Evolutionary conservation across 2,113 vertebrate genomes (phyloP), one percentile per base, ranked within the genome.

Genomic region (Notarius lentiginosus): DNA sequence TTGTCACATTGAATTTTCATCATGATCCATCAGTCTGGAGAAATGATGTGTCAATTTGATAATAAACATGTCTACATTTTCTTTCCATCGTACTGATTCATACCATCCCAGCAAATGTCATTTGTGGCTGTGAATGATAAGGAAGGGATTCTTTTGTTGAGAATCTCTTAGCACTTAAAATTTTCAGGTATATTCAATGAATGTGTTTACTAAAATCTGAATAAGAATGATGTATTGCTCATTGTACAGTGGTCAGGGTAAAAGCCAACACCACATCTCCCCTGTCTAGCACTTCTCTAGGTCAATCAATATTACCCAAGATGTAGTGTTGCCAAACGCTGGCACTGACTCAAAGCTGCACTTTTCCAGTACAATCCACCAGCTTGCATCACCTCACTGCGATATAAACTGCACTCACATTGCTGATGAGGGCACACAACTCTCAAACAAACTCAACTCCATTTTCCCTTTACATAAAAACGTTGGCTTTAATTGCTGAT

Each of bases 401-500:
- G 4, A 24, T 66, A 34, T 24, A 63, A 30, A 41, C 10, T 49
- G 41, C 61, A 65, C 72, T 20, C 60, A 58, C 1, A 12, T 75
- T 58, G 65, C 15, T 66, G 88, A 86, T 55, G 55, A 86, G 84
- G 83, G 79, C 70, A 79, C 56, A 27, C 6, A 30, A 55, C 58
- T 47, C 79, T 30, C 61, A 27, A 77, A 87, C 60, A 56, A 89
- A 58, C 77, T 68, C 34, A 85, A 83, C 63, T 70, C 61, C 18
- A 51, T 75, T 61, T 72, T 81, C 18, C 30, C 15, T 76, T 81
- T 53, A 60, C 56, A 60, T 30, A 65, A 66, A 27, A 79, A 63
- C 41, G 49, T 55, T n/a, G 17, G 55, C 41, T 77, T 86, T 75
- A 92, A 93, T 92, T 92, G 92, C 92, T 93, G 93, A 93, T 89